Evolutionary conservation across 2,888 invertebrate species (phyloP).

Genomic region (Laspeyria flexula): DNA sequence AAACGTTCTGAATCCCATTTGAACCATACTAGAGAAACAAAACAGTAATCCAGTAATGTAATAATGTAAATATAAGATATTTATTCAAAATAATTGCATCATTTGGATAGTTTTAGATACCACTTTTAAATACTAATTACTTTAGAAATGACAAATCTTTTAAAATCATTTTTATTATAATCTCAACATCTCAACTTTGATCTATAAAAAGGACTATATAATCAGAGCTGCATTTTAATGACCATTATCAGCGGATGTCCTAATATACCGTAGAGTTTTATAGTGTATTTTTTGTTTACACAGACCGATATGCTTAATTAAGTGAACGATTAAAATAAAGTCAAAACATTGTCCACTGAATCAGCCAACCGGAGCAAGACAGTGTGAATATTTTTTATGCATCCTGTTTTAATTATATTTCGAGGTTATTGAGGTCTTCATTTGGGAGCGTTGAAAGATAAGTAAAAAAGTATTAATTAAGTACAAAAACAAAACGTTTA

Average conservation of each 20-base stretch:
- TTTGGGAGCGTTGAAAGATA: conserved; percentile 9
- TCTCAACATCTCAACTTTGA: no score
- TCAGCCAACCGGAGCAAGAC: conserved; percentile 58
- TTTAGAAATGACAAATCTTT: no score
- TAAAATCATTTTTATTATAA: no score
- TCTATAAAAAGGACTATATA: conserved; percentile 14
- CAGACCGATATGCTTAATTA: conserved; percentile 71
- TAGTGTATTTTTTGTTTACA: conserved; percentile 54
- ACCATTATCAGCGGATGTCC: conserved; percentile 44
- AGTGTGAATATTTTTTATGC: conserved; percentile 39
- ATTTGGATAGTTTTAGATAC: no score
- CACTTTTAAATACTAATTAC: no score
- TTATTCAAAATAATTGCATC: no score
- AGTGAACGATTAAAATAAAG: conserved; percentile 54
- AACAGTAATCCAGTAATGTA: no score
- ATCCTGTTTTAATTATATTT: conserved; percentile 53
- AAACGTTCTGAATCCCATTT: no score
- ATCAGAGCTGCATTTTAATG: conserved; percentile 40
- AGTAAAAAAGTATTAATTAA: not conserved
- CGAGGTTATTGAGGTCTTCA: conserved; percentile 27
- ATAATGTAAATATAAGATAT: no score
- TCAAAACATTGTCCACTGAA: conserved; percentile 50
- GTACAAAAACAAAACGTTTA: not conserved
- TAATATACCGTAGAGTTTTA: conserved; percentile 44
- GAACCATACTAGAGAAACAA: no score